A percentile compares a stretch with the other conserved stretches of the same genome.
Evolutionary conservation across 2,888 invertebrate species (phyloP).

Genomic region (Morpho helenor): DNA sequence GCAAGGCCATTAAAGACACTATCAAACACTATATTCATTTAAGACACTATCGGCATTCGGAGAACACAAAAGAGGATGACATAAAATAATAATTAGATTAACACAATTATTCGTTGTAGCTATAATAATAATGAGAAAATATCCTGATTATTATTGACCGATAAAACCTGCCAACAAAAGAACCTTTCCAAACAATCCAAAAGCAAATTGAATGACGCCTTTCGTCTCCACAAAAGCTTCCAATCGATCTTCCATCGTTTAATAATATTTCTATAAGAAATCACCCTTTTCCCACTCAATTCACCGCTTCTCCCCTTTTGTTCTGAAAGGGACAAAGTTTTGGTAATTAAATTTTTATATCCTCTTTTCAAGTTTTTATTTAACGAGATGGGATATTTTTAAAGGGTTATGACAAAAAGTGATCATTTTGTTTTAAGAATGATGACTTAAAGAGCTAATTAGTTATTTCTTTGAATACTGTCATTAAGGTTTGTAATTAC

Average conservation of each 20-base stretch:
- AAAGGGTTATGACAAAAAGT: conserved; percentile 30
- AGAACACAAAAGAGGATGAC: too few relatives aligned
- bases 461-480: conserved; percentile 17
- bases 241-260: conserved; percentile 62
- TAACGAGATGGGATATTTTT: conserved; percentile 43
- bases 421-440: conserved; percentile 25
- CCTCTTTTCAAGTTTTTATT: conserved; percentile 37
- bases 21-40: too few relatives aligned
- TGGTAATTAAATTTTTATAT: conserved; percentile 63
- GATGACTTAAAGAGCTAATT: conserved; percentile 29
- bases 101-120: too few relatives aligned
- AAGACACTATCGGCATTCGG: too few relatives aligned
- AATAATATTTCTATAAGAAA: conserved; percentile 66
- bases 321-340: conserved; percentile 52
- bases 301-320: conserved; percentile 40
- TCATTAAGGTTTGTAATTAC: conserved; percentile 20
- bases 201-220: conserved; percentile 49
- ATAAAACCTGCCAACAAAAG: conserved; percentile 30
- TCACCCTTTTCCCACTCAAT: conserved; percentile 40
- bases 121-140: not conserved
- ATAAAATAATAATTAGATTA: too few relatives aligned
- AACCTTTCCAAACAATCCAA: conserved; percentile 44
- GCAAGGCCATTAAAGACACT: too few relatives aligned
- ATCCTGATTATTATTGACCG: not conserved
- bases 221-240: conserved; percentile 43